Evolutionary conservation across 2,888 invertebrate species (phyloP).

Genomic region (Clivina fossor): DNA sequence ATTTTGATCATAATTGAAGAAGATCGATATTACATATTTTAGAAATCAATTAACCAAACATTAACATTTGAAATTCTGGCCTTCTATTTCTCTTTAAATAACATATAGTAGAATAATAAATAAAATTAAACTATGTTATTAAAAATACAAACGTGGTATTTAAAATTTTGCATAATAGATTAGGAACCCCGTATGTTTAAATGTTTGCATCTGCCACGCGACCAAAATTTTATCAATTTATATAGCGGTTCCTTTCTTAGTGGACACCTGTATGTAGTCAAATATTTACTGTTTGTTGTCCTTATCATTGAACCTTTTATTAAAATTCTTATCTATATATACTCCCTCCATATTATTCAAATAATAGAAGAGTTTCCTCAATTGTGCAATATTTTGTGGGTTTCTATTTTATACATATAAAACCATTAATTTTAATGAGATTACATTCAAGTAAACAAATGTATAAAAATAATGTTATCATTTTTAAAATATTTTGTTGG

Average conservation of each 20-base stretch:
- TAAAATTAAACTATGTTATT: not conserved
- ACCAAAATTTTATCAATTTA: not conserved
- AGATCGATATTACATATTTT: not conserved
- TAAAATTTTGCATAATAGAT: not conserved
- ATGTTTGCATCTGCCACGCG: constrained; percentile 14
- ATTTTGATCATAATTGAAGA: too few species aligned
- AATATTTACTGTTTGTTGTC: constrained; percentile 28
- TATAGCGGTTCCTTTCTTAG: constrained; percentile 16
- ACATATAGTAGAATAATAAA: too few species aligned
- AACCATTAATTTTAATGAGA: too few species aligned
- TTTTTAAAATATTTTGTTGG: too few species aligned
- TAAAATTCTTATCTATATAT: too few species aligned
- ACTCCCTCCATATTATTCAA: too few species aligned
- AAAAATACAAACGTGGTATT: not conserved
- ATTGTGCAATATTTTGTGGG: too few species aligned
- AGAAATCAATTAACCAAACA: not conserved
- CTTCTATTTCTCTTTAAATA: not conserved
- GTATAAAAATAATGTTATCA: too few species aligned
- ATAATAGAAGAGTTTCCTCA: too few species aligned
- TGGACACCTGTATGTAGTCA: constrained; percentile 23
- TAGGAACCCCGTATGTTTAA: not conserved
- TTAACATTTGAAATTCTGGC: not conserved
- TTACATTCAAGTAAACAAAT: too few species aligned
- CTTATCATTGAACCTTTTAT: constrained; percentile 8
- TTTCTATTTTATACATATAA: too few species aligned